These are phyloP conservation scores for Bradypus variegatus DNA, from an alignment of 2,797 vertebrate genomes.

Conservation along the genomic window DNA sequence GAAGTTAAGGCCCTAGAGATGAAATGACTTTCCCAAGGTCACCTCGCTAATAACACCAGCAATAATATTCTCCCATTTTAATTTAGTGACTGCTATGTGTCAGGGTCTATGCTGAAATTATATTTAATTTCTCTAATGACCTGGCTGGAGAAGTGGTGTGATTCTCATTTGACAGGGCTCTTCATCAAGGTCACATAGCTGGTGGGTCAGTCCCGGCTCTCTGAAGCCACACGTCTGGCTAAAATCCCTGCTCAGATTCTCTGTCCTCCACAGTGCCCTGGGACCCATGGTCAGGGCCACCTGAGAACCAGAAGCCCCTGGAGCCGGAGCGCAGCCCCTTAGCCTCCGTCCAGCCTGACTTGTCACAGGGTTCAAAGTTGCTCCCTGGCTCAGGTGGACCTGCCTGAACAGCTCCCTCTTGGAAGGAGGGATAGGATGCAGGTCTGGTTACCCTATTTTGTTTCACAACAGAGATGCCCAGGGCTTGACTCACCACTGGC, in stretches of 20 bases:
- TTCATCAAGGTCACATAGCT: neutral
- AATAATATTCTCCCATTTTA: neutral
- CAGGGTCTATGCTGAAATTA: neutral
- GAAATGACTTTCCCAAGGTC: neutral
- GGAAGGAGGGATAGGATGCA: neutral
- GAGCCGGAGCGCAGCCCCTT: neutral
- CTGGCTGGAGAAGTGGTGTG: neutral
- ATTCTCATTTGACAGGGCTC: neutral
- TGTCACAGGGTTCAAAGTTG: neutral
- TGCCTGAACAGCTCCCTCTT: slow-evolving; percentile 17
- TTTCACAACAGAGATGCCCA: neutral
- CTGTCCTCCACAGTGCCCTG: neutral
- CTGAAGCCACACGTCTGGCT: neutral
- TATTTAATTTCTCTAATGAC: neutral
- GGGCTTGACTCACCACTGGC: neutral
- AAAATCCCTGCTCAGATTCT: neutral
- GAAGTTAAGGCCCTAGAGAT: neutral
- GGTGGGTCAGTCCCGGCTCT: neutral
- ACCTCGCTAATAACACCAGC: neutral
- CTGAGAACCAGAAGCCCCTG: neutral
- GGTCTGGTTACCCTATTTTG: neutral
- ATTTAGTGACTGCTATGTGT: neutral
- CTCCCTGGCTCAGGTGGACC: neutral
- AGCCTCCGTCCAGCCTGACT: neutral
- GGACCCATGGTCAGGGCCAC: neutral